These are phyloP conservation scores for Drosophila kokeensis DNA, from an alignment of 2,888 invertebrate species.

Conservation along the genomic window DNA sequence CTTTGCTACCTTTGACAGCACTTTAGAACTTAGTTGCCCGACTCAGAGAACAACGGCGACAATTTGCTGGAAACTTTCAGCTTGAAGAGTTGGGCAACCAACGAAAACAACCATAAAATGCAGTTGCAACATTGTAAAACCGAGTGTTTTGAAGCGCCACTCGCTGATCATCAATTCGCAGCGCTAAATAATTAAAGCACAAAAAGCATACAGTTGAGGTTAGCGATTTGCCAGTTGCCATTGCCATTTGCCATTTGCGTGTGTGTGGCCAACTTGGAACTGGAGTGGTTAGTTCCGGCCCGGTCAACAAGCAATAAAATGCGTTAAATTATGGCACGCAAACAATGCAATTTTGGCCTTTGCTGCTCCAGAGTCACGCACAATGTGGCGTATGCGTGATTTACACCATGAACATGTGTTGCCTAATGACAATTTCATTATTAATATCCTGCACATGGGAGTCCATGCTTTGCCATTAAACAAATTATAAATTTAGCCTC, in stretches of 20 bases:
- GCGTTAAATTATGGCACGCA: conserved; percentile 41
- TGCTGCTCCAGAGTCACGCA: conserved; percentile 30
- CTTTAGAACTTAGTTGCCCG: conserved; percentile 13
- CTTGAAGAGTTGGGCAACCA: conserved; percentile 42
- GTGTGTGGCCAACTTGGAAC: not conserved
- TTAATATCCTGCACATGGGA: conserved; percentile 2
- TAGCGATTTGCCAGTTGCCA: conserved; percentile 24
- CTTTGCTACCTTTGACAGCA: conserved; percentile 42
- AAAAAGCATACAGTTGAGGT: conserved; percentile 24
- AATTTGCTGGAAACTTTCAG: conserved; percentile 49
- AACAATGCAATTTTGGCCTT: conserved; percentile 33
- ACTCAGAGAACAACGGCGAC: conserved; percentile 1
- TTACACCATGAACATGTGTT: conserved; percentile 47
- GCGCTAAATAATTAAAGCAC: conserved; percentile 52
- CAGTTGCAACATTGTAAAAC: conserved; percentile 30
- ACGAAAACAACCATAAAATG: conserved; percentile 49
- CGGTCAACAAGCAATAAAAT: conserved; percentile 36
- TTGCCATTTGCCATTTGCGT: not conserved
- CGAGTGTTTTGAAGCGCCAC: conserved; percentile 33
- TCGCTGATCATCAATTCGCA: conserved; percentile 51
- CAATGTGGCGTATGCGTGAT: conserved; percentile 63
- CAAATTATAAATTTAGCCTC: not conserved
- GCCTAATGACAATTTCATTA: conserved; percentile 51
- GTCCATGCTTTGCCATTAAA: not conserved
- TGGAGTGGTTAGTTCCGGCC: conserved; percentile 10